A percentile compares a stretch with the other conserved stretches of the same genome.
Evolutionary conservation across 1,140 invertebrate genomes (phyloP).

Genomic region (Acromyrmex heyeri): DNA sequence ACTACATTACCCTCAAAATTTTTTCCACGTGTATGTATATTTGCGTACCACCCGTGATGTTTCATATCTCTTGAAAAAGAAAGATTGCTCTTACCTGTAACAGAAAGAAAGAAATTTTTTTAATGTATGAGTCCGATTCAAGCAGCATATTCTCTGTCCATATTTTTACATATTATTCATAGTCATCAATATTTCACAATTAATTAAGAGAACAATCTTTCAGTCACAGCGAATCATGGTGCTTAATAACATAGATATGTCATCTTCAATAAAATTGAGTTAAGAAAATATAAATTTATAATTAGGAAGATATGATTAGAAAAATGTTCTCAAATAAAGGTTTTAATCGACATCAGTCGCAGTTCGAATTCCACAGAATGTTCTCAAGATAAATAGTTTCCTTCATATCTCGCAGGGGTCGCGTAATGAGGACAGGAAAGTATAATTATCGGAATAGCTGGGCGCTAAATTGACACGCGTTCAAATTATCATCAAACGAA

Average conservation of each 20-base stretch:
- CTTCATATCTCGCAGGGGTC: constrained; percentile 26
- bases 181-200: no score
- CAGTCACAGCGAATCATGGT: no score
- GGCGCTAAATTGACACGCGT: constrained; percentile 75
- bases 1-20: constrained; percentile 71
- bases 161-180: neutral
- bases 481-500: constrained; percentile 71
- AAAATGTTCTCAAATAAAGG: neutral
- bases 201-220: no score
- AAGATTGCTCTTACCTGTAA: constrained; percentile 75
- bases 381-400: constrained; percentile 66
- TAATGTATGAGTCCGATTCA: neutral
- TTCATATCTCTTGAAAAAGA: constrained; percentile 47
- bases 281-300: neutral
- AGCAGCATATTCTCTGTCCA: neutral
- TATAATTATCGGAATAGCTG: constrained; percentile 70
- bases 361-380: neutral
- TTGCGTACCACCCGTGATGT: neutral
- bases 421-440: constrained; percentile 66
- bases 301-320: neutral
- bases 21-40: constrained; percentile 42
- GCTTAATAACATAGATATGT: no score
- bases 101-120: constrained; percentile 63
- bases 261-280: neutral
- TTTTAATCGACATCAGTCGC: neutral